phyloP scores from a whole-genome alignment of 2,113 vertebrate species.

The Petromus typicus region DNA sequence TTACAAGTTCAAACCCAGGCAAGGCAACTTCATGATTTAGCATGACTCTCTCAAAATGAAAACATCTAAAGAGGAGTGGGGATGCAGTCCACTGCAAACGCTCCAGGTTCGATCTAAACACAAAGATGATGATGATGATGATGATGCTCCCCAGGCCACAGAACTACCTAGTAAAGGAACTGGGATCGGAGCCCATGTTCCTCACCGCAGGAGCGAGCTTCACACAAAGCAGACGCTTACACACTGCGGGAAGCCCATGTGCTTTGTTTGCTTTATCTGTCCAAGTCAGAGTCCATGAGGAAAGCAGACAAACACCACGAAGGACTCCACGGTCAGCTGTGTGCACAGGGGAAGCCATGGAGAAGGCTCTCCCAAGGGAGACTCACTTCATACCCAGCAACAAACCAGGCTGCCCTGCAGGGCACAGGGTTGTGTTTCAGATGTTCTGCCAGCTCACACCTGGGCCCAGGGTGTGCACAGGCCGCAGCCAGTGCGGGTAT shows the following conservation, averaged over 20 bases:
- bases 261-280: not conserved
- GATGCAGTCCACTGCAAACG: not conserved
- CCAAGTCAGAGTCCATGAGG: not conserved
- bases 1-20: not conserved
- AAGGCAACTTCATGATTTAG: not conserved
- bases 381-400: not conserved
- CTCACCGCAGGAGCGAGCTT: not conserved
- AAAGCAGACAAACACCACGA: not conserved
- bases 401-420: accelerated
- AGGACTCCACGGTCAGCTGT: not conserved
- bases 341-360: not conserved
- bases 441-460: not conserved
- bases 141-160: not conserved
- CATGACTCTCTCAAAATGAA: not conserved
- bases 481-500: not conserved
- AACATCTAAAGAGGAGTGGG: not conserved
- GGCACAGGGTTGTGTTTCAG: no score
- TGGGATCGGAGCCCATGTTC: not conserved
- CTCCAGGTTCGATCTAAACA: not conserved
- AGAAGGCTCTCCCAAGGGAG: not conserved
- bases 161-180: not conserved
- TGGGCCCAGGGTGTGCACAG: not conserved
- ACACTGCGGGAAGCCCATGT: not conserved
- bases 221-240: not conserved
- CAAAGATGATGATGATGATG: not conserved